Evolutionary conservation across 2,888 invertebrate genomes (phyloP).

Genomic region (Noctuana brunneofusca): DNA sequence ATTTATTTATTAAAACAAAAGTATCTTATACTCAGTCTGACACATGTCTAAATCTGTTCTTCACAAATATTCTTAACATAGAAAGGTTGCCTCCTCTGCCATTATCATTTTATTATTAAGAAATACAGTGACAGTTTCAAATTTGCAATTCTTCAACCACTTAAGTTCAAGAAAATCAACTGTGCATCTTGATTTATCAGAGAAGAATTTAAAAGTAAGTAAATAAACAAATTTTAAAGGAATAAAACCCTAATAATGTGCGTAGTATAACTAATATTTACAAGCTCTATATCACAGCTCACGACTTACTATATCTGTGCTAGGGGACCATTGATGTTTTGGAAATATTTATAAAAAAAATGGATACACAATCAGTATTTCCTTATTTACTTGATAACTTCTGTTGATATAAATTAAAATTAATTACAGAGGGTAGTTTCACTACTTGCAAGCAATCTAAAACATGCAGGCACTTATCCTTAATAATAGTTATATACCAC

Average conservation of each 20-base stretch:
- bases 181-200: constrained; percentile 27
- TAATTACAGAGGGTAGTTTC: constrained; percentile 28
- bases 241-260: constrained; percentile 41
- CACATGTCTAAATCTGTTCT: constrained; percentile 63
- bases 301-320: constrained; percentile 64
- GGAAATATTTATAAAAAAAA: constrained; percentile 36
- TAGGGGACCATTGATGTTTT: constrained; percentile 46
- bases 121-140: constrained; percentile 22
- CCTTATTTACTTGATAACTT: constrained; percentile 19
- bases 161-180: background rate
- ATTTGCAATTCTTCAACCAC: constrained; percentile 2
- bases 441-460: constrained; percentile 34
- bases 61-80: constrained; percentile 60
- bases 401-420: constrained; percentile 8
- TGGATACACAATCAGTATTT: background rate
- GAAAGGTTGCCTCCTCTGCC: constrained; percentile 51
- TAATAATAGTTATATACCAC: constrained; percentile 20
- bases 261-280: constrained; percentile 52
- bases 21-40: constrained; percentile 79
- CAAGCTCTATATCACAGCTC: constrained; percentile 81
- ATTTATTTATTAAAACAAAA: constrained; percentile 70
- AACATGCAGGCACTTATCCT: constrained; percentile 29
- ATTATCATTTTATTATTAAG: constrained; percentile 6
- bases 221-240: constrained; percentile 17
- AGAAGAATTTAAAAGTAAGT: constrained; percentile 25